Conservation (phyloP, 1,140 invertebrate species). For the Caerostris extrusa region DNA sequence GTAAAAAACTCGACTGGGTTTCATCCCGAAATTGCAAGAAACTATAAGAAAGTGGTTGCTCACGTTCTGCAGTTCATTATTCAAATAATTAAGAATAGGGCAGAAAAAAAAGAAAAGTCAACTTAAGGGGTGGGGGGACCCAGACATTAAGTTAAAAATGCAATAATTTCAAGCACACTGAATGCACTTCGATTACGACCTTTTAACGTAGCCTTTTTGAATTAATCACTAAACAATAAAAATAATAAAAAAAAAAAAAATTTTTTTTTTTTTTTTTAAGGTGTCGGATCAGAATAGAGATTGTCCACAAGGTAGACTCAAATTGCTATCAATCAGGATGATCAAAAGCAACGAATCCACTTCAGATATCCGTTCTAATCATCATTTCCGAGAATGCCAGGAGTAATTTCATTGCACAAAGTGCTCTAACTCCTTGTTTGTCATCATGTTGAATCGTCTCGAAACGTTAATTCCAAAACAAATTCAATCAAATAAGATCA, state of each 20-base stretch:
- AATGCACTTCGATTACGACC: too few relatives aligned
- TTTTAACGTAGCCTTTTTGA: too few relatives aligned
- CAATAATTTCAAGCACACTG: too few relatives aligned
- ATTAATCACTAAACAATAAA: not conserved
- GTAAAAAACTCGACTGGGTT: too few relatives aligned
- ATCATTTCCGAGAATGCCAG: slow-evolving; percentile 35
- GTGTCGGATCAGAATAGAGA: slow-evolving; percentile 42
- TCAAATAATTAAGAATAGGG: too few relatives aligned
- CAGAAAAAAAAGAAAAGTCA: too few relatives aligned
- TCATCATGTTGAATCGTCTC: slow-evolving; percentile 55
- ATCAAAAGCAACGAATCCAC: slow-evolving; percentile 3
- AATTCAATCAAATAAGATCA: slow-evolving; percentile 73
- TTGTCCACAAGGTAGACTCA: slow-evolving; percentile 55
- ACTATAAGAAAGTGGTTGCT: too few relatives aligned
- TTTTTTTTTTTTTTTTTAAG: slow-evolving; percentile 4
- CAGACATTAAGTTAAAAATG: too few relatives aligned
- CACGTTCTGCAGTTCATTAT: too few relatives aligned
- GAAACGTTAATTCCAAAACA: not conserved
- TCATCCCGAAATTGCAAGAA: too few relatives aligned
- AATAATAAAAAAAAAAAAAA: not conserved
- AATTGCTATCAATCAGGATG: not conserved
- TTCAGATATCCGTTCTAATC: slow-evolving; percentile 69
- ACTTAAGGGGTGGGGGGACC: too few relatives aligned
- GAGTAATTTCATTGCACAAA: slow-evolving; percentile 42
- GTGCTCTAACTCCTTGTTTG: slow-evolving; percentile 45